Conservation (phyloP, 2,888 invertebrate species). For the Ophion ventricosus region DNA sequence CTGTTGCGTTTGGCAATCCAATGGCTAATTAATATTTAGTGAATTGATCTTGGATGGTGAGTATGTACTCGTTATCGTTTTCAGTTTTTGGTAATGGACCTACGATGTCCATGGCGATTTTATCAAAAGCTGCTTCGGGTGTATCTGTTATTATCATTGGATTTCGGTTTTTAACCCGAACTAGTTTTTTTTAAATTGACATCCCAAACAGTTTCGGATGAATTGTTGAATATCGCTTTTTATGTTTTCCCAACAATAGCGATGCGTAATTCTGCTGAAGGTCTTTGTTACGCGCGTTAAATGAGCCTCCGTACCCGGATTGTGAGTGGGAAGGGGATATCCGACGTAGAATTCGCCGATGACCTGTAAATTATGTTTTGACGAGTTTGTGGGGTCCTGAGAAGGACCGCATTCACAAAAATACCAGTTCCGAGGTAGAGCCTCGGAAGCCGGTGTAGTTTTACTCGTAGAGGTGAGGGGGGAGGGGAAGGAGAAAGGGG, state of each 20-base stretch:
- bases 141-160: slow-evolving; percentile 22
- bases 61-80: not conserved
- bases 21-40: not conserved
- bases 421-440: too few relatives aligned
- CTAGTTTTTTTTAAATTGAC: too few relatives aligned
- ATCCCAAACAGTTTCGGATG: slow-evolving; percentile 12
- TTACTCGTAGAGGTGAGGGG: too few relatives aligned
- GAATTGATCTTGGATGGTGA: not conserved
- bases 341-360: too few relatives aligned
- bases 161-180: slow-evolving; percentile 14
- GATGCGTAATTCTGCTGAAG: slow-evolving; percentile 9
- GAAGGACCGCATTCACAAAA: too few relatives aligned
- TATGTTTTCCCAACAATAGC: slow-evolving; percentile 22
- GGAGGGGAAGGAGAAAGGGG: too few relatives aligned
- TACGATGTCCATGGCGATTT: not conserved
- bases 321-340: too few relatives aligned
- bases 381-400: too few relatives aligned
- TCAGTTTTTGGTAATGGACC: slow-evolving; percentile 6
- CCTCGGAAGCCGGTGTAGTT: too few relatives aligned
- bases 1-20: not conserved
- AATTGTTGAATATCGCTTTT: slow-evolving; percentile 5
- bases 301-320: too few relatives aligned
- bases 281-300: too few relatives aligned
- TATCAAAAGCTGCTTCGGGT: not conserved
- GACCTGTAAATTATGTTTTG: too few relatives aligned